Evolutionary conservation across 2,797 vertebrate species (phyloP).

Genomic region (Alca torda): DNA sequence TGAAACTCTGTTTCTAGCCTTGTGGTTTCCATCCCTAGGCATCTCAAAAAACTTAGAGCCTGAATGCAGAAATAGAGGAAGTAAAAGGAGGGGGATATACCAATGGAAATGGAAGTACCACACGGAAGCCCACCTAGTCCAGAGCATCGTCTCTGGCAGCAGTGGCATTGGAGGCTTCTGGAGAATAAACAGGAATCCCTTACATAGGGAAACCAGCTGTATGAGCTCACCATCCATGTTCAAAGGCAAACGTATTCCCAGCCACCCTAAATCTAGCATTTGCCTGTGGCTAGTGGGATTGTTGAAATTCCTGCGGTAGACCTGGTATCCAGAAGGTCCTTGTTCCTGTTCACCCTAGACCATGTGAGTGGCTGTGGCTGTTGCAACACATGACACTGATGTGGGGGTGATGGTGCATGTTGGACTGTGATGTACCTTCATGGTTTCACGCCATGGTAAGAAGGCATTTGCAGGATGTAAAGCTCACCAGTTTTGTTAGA

Average conservation of each 20-base stretch:
- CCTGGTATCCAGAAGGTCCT: not conserved
- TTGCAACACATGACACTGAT: rapidly evolving
- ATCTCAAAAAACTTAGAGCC: not conserved
- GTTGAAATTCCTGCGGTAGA: not conserved
- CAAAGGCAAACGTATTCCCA: not conserved
- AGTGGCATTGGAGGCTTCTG: not conserved
- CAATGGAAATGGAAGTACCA: not conserved
- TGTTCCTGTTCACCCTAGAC: not conserved
- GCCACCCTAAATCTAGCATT: not conserved
- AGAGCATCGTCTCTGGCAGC: not conserved
- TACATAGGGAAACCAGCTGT: rapidly evolving
- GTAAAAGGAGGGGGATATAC: not conserved
- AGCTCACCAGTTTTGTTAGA: not conserved
- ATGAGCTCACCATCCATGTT: rapidly evolving
- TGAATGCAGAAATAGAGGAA: not conserved
- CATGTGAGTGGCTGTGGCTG: not conserved
- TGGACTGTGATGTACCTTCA: rapidly evolving
- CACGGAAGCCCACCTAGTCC: not conserved
- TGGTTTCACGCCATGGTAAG: rapidly evolving
- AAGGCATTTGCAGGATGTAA: not conserved
- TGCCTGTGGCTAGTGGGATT: not conserved
- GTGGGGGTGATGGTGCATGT: rapidly evolving
- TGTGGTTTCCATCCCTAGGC: rapidly evolving
- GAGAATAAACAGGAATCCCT: not conserved
- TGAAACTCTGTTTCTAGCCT: not conserved